Evolutionary conservation across 2,797 vertebrate species (phyloP).

Genomic region (Bovichtus diacanthus): DNA sequence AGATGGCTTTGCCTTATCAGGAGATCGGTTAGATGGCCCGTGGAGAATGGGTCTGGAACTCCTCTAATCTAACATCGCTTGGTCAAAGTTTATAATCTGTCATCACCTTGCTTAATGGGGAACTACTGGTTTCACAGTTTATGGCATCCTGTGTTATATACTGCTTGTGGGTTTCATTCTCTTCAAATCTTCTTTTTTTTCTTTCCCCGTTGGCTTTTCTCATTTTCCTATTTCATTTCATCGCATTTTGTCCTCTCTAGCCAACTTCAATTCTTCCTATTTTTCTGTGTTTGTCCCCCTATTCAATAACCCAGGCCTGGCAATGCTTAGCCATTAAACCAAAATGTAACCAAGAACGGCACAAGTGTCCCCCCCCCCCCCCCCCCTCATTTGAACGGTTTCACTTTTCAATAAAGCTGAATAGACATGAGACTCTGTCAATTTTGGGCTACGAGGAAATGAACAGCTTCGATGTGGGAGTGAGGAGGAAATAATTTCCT

Average conservation of each 20-base stretch:
- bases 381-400: conserved; percentile 17
- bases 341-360: conserved; percentile 10
- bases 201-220: neutral
- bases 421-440: conserved; percentile 10
- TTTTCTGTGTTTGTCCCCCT: conserved; percentile 18
- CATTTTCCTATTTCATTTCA: neutral
- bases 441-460: conserved; percentile 42
- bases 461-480: conserved; percentile 30
- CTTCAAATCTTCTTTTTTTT: neutral
- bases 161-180: conserved; percentile 20
- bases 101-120: conserved; percentile 58
- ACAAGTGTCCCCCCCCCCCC: neutral
- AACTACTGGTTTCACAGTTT: conserved; percentile 29
- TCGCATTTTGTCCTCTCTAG: neutral
- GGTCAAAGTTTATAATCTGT: conserved; percentile 76
- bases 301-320: conserved; percentile 25
- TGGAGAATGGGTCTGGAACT: conserved; percentile 70
- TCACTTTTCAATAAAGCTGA: conserved; percentile 55
- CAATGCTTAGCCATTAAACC: conserved; percentile 28
- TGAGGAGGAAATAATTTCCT: conserved; percentile 48
- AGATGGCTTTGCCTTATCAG: conserved; percentile 73
- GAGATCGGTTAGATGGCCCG: conserved; percentile 68
- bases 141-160: conserved; percentile 20
- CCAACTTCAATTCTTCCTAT: conserved; percentile 4
- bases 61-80: conserved; percentile 67